These are phyloP conservation scores for Lycophotia porphyrea DNA, from an alignment of 2,888 invertebrate genomes.

Conservation along the genomic window DNA sequence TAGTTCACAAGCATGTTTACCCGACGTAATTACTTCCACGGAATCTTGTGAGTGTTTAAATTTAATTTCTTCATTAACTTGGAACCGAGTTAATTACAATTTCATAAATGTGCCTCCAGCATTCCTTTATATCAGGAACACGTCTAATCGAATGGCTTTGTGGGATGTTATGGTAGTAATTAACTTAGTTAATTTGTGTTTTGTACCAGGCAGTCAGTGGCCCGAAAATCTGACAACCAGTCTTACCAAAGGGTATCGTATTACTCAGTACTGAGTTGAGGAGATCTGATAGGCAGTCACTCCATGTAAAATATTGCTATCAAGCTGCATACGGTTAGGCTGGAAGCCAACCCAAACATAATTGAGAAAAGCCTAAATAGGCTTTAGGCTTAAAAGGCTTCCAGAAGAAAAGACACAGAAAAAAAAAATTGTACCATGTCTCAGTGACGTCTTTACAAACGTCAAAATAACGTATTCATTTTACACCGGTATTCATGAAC, in stretches of 20 bases:
- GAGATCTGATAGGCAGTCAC: neutral
- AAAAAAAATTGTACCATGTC: too few relatives aligned
- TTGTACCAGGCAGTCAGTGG: neutral
- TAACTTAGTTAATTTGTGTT: slow-evolving; percentile 20
- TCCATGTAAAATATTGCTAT: neutral
- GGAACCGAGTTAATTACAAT: slow-evolving; percentile 38
- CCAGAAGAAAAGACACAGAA: too few relatives aligned
- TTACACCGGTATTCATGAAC: too few relatives aligned
- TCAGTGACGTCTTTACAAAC: too few relatives aligned
- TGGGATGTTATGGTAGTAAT: slow-evolving; percentile 18
- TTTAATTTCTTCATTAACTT: slow-evolving; percentile 31
- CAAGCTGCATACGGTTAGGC: neutral
- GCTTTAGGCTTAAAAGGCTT: too few relatives aligned
- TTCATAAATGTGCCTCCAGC: slow-evolving; percentile 36
- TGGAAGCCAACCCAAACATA: neutral
- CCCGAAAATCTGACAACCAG: neutral
- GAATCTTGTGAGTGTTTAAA: slow-evolving; percentile 15
- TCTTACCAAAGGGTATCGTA: neutral
- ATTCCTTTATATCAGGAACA: neutral
- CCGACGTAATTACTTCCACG: slow-evolving; percentile 12
- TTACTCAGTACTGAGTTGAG: neutral
- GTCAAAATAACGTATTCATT: too few relatives aligned
- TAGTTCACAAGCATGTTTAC: slow-evolving; percentile 21
- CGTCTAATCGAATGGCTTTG: slow-evolving; percentile 23
- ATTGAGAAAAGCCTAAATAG: neutral